Conservation (phyloP, 2,888 invertebrate species). For the Drosophila mettleri region DNA sequence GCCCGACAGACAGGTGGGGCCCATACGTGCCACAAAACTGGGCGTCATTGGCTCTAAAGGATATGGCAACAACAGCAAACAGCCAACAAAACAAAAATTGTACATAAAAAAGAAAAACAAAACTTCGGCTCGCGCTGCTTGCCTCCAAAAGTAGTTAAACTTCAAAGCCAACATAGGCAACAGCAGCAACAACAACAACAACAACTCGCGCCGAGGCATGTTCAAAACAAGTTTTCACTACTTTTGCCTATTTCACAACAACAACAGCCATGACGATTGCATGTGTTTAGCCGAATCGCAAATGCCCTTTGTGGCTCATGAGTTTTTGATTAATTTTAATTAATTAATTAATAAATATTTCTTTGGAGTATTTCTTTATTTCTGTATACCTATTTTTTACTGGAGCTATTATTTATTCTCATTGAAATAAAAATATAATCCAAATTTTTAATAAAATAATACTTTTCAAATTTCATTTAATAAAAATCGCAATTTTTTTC, state of each 20-base stretch:
- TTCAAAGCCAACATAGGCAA: conserved; percentile 61
- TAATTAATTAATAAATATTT: neutral
- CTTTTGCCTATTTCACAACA: conserved; percentile 75
- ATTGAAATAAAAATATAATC: too few species aligned
- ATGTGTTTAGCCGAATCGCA: neutral
- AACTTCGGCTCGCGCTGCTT: conserved; percentile 45
- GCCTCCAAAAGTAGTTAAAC: conserved; percentile 75
- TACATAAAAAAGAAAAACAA: conserved; percentile 15
- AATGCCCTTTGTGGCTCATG: neutral
- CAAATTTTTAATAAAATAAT: too few species aligned
- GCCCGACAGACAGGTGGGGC: conserved; percentile 13
- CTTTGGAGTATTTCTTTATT: too few species aligned
- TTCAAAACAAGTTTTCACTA: conserved; percentile 75
- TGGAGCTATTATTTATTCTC: too few species aligned
- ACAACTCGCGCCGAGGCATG: conserved; percentile 31
- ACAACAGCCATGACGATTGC: conserved; percentile 26
- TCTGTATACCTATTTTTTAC: too few species aligned
- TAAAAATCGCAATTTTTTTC: too few species aligned
- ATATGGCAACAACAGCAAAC: conserved; percentile 55
- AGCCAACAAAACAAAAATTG: conserved; percentile 33
- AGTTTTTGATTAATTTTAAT: too few species aligned
- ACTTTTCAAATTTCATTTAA: too few species aligned
- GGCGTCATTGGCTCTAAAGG: conserved; percentile 65
- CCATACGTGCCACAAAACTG: conserved; percentile 37
- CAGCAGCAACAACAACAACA: conserved; percentile 26